These are phyloP conservation scores for Antennarius maculatus DNA, from an alignment of 2,797 vertebrate genomes.

Conservation along the genomic window DNA sequence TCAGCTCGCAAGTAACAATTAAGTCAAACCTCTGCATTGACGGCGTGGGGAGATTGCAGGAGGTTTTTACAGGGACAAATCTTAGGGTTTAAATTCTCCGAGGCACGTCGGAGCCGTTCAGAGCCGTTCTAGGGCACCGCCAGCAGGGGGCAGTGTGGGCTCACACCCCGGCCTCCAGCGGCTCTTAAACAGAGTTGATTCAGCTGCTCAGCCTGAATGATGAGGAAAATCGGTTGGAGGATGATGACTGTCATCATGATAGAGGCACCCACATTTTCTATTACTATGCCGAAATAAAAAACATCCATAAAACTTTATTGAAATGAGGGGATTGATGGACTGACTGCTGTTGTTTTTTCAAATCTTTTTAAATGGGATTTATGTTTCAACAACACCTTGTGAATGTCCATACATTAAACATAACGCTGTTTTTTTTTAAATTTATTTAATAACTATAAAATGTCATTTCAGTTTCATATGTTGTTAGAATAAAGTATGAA, in stretches of 20 bases:
- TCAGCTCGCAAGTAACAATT: constrained; percentile 52
- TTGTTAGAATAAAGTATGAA: too few relatives aligned
- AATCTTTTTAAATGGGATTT: too few relatives aligned
- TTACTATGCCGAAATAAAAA: too few relatives aligned
- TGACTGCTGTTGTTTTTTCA: too few relatives aligned
- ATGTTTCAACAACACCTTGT: too few relatives aligned
- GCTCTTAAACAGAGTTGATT: constrained; percentile 6
- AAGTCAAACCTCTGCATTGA: constrained; percentile 51
- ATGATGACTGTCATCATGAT: constrained; percentile 16
- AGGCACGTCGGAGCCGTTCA: not conserved
- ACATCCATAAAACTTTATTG: too few relatives aligned
- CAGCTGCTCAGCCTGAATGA: constrained; percentile 3
- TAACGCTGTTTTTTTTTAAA: too few relatives aligned
- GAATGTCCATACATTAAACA: too few relatives aligned
- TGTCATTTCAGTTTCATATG: too few relatives aligned
- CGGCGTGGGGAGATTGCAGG: constrained; percentile 43
- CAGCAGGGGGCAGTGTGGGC: constrained; percentile 60
- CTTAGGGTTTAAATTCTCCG: constrained; percentile 24
- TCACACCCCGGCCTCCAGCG: not conserved
- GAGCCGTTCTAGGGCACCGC: not conserved
- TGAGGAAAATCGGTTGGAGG: constrained; percentile 15
- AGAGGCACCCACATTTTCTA: not conserved
- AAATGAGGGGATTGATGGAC: too few relatives aligned
- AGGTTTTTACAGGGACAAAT: constrained; percentile 41
- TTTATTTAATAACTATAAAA: too few relatives aligned